A percentile compares a stretch with the other conserved stretches of the same genome.
These are phyloP conservation scores for Drosophila paramelanica DNA, from an alignment of 2,888 invertebrate genomes.

Conservation along the genomic window DNA sequence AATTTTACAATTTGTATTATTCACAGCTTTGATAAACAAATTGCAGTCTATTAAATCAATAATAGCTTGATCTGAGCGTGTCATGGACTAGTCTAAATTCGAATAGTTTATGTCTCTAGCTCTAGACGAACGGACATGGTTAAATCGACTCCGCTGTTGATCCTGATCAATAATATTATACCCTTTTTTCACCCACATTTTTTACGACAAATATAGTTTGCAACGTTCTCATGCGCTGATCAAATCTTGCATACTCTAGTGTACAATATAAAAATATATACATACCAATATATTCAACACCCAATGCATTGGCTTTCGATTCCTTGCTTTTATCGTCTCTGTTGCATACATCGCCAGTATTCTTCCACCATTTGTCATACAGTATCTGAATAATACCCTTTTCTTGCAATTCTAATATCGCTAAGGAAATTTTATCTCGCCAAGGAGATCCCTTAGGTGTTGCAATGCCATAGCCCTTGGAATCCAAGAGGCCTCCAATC, in stretches of 20 bases:
- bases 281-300: slow-evolving; percentile 92
- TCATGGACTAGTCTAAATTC: too few relatives aligned
- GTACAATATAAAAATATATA: neutral
- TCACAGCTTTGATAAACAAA: too few relatives aligned
- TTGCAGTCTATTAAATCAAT: too few relatives aligned
- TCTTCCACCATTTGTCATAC: slow-evolving; percentile 99
- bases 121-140: too few relatives aligned
- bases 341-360: slow-evolving; percentile 95
- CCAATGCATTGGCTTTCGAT: slow-evolving; percentile 96
- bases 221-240: too few relatives aligned
- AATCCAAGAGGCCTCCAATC: slow-evolving; percentile 90
- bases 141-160: too few relatives aligned
- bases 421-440: slow-evolving; percentile 98
- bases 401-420: slow-evolving; percentile 97
- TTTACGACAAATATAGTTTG: too few relatives aligned
- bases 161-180: too few relatives aligned
- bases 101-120: too few relatives aligned
- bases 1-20: too few relatives aligned
- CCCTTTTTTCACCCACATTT: too few relatives aligned
- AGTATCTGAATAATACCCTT: slow-evolving; percentile 96
- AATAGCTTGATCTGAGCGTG: too few relatives aligned
- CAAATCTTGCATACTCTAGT: neutral
- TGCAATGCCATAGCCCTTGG: slow-evolving; percentile 95
- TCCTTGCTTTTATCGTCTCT: slow-evolving; percentile 95
- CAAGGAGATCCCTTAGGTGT: slow-evolving; percentile 98